phyloP scores from a whole-genome alignment of 2,113 vertebrate genomes.

The Mirza zaza region DNA sequence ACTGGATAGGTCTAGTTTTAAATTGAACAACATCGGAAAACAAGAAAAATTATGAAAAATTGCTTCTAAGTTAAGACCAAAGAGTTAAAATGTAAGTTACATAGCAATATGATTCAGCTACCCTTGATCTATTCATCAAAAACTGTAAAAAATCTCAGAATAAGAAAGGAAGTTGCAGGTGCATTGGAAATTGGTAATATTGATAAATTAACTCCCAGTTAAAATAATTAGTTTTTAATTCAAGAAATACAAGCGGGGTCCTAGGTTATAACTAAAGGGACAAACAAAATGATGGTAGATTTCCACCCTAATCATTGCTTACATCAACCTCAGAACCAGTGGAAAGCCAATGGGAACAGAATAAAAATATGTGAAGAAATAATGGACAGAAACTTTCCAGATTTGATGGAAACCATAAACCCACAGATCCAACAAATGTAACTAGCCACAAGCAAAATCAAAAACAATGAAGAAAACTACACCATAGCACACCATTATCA shows the following conservation, averaged over 20 bases:
- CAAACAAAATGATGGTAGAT: background rate
- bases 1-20: background rate
- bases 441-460: background rate
- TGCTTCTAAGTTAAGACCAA: background rate
- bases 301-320: background rate
- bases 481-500: background rate
- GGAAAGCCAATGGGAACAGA: background rate
- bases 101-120: background rate
- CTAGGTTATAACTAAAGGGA: background rate
- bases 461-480: background rate
- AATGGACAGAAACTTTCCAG: background rate
- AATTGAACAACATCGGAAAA: background rate
- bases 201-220: background rate
- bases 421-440: background rate
- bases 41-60: background rate
- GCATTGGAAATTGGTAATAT: background rate
- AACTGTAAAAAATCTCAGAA: background rate
- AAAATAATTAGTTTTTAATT: background rate
- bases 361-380: background rate
- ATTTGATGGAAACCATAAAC: background rate
- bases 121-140: background rate
- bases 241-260: background rate
- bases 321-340: background rate
- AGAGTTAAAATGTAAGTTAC: background rate
- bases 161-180: background rate